Conservation (phyloP, 2,113 vertebrate species). For the Oriolus oriolus region DNA sequence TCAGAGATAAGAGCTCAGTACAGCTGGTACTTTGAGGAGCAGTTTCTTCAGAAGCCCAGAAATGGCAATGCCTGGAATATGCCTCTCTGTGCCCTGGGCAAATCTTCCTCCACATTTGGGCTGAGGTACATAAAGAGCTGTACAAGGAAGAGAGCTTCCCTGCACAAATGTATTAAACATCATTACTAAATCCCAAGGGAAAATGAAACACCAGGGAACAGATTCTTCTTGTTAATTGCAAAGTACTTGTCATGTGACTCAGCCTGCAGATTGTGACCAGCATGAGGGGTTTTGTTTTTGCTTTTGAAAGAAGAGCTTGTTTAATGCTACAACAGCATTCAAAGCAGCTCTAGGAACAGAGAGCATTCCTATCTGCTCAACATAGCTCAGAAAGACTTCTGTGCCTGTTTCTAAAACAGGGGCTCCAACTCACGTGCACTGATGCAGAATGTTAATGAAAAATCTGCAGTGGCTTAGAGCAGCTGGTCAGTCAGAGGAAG, state of each 20-base stretch:
- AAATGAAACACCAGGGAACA: slow-evolving; percentile 6
- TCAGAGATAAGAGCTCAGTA: background rate
- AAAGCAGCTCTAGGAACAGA: background rate
- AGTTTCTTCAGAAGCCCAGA: background rate
- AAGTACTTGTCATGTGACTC: slow-evolving; percentile 15
- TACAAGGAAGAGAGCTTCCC: background rate
- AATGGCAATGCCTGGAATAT: background rate
- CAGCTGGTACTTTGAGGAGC: background rate
- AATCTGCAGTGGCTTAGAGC: background rate
- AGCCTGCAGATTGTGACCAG: background rate
- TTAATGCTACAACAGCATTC: slow-evolving; percentile 13
- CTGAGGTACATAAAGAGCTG: background rate
- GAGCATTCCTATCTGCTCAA: background rate
- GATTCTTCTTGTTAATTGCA: background rate
- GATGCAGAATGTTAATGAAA: background rate
- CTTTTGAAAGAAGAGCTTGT: slow-evolving; percentile 44
- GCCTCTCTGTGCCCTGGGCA: background rate
- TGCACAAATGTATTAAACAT: background rate
- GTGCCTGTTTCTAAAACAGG: background rate
- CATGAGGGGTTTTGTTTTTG: background rate
- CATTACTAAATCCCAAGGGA: slow-evolving; percentile 8
- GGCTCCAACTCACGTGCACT: background rate
- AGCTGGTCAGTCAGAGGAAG: background rate
- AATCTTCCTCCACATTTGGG: background rate
- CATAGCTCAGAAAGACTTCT: background rate